Percentiles rank a stretch among this genome's conserved stretches.
phyloP scores from a whole-genome alignment of 64 coral and sea anemone genomes.

The Stylophora pistillata region DNA sequence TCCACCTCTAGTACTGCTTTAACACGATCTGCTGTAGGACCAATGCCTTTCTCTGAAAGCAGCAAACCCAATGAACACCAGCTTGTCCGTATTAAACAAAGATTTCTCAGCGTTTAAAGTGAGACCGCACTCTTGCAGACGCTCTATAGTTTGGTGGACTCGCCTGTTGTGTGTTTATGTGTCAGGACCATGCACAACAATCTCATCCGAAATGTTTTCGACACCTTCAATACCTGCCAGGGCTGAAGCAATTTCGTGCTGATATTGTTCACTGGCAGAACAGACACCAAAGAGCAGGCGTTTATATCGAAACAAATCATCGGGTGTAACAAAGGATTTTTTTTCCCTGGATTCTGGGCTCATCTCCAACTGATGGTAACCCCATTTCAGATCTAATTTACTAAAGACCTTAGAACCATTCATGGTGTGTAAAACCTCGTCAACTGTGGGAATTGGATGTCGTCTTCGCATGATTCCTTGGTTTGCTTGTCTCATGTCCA shows the following conservation, averaged over 20 bases:
- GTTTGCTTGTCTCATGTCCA: conserved; percentile 49
- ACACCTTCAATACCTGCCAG: conserved; percentile 38
- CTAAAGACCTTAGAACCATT: conserved; percentile 34
- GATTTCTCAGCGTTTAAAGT: conserved; percentile 39
- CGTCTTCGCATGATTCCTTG: conserved; percentile 19
- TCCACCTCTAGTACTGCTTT: too few species aligned
- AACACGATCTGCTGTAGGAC: too few species aligned
- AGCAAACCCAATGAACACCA: too few species aligned
- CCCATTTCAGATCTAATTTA: conserved; percentile 47
- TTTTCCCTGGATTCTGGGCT: too few species aligned
- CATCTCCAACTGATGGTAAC: conserved; percentile 49
- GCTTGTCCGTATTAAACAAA: conserved; percentile 17
- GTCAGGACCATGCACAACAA: conserved; percentile 48
- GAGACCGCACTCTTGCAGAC: conserved; percentile 34
- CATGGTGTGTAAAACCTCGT: conserved; percentile 37
- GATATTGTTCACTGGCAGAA: conserved; percentile 28
- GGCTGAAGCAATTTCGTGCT: conserved; percentile 25
- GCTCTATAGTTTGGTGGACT: conserved; percentile 10
- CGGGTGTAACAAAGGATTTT: conserved; percentile 43
- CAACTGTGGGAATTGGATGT: conserved; percentile 39
- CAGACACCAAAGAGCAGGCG: conserved; percentile 35
- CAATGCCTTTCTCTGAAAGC: too few species aligned
- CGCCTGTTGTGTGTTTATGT: conserved; percentile 18
- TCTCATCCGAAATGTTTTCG: conserved; percentile 51
- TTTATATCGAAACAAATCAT: conserved; percentile 44